A percentile compares a stretch with the other conserved stretches of the same genome.
Evolutionary conservation across 35 echinoderm and acorn worm genomes (phyloP).

Genomic region (Nesometra sesokonis): DNA sequence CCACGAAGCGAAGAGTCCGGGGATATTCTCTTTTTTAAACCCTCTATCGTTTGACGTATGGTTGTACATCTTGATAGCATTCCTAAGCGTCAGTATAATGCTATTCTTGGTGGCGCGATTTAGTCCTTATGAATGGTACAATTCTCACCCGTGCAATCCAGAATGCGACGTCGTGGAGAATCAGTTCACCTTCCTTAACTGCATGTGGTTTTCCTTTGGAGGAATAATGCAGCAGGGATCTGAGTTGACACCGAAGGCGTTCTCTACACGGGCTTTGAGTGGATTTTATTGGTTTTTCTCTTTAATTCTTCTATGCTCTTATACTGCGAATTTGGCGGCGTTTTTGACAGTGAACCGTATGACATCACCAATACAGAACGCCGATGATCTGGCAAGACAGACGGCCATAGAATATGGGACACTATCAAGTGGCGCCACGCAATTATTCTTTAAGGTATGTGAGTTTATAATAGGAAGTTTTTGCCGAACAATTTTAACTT

Average conservation of each 20-base stretch:
- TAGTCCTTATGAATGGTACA: constrained; percentile 97
- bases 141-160: constrained; percentile 83
- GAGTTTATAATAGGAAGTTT: too few species aligned
- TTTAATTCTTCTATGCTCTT: constrained; percentile 74
- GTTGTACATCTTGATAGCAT: constrained; percentile 90
- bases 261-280: constrained; percentile 69
- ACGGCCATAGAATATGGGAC: constrained; percentile 80
- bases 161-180: constrained; percentile 85
- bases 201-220: constrained; percentile 92
- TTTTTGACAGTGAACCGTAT: constrained; percentile 86
- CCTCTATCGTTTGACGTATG: constrained; percentile 80
- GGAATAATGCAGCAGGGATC: constrained; percentile 93
- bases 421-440: constrained; percentile 53
- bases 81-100: constrained; percentile 48
- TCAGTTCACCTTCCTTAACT: constrained; percentile 89
- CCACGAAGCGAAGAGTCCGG: constrained; percentile 69
- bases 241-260: constrained; percentile 69
- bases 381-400: constrained; percentile 75
- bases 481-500: too few species aligned
- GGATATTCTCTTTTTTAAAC: constrained; percentile 83
- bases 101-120: constrained; percentile 76
- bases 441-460: constrained; percentile 76
- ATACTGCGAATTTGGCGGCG: constrained; percentile 88
- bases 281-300: constrained; percentile 98
- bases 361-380: constrained; percentile 74